Evolutionary conservation across 2,113 vertebrate genomes (phyloP).

Genomic region (cattle (Bos taurus)): DNA sequence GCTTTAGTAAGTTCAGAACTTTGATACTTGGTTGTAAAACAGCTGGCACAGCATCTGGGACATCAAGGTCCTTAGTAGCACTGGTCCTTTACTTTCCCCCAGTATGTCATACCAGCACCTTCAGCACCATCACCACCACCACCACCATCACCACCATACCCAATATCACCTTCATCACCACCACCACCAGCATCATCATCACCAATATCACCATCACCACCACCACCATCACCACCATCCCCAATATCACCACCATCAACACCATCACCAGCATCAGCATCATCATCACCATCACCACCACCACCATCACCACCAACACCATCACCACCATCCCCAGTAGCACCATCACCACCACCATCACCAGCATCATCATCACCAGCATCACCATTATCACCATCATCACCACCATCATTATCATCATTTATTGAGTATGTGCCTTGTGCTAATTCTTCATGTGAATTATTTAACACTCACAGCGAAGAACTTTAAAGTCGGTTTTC

Average conservation of each 20-base stretch:
- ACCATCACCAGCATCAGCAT: too few species aligned
- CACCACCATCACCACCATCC: accelerated
- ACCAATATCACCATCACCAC: accelerated
- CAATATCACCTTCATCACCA: accelerated
- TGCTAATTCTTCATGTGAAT: not conserved
- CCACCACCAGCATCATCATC: accelerated
- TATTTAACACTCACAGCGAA: not conserved
- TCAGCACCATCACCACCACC: accelerated
- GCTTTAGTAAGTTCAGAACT: not conserved
- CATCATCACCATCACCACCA: too few species aligned
- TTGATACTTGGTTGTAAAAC: not conserved
- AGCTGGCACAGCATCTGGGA: not conserved
- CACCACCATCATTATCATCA: not conserved
- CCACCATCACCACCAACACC: accelerated
- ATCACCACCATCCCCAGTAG: accelerated
- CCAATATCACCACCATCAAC: too few species aligned
- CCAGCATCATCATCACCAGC: accelerated
- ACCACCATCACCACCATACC: accelerated
- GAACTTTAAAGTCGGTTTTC: not conserved
- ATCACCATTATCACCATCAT: accelerated
- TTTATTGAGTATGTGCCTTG: not conserved
- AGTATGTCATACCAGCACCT: accelerated
- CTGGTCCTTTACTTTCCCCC: not conserved
- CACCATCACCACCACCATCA: accelerated
- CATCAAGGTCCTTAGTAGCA: not conserved